Base-by-base conservation (phyloP, 2,113 vertebrate genomes). In the Leucoraja erinaceus region DNA sequence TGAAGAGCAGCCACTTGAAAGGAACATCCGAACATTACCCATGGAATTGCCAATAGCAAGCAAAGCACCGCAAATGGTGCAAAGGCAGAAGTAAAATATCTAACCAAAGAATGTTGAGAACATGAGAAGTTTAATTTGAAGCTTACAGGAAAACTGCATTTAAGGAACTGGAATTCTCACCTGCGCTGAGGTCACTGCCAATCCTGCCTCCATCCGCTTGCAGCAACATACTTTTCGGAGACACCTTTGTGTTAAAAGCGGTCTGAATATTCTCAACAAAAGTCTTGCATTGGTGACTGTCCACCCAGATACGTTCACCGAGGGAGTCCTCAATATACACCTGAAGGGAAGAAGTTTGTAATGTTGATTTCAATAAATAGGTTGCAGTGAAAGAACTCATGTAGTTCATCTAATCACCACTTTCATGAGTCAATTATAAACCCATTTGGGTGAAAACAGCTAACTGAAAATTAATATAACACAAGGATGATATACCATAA, bases 191-290 rank as follows among this genome's bases (percentile, higher is more conserved):
- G 93, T 99, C 99, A 0, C 98, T 98, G 2, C 96, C 96, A 0
- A 97, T 94, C 5, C 98, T 97, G 0, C 97, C 97, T 0, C 95
- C 96, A 92, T 99, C 98, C 3, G 97, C 97, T 94, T 99, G 99
- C 74, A 99, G 94, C 33, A 99, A 95, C 97, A 99, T 98, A 86
- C 97, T 99, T 95, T 98, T 99, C 0, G 99, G 99, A 25, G 99
- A 98, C 97, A 98, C 98, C 95, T 97, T 99, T 14, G 99, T 99
- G 93, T 97, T 97, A 94, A 99, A 99, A 0, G 99, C 99, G 0
- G 99, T 99, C 94, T 99, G 99, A 94, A 99, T 97, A 94, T 99
- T 99, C 93, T 99, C 99, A 93, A 99, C 98, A 93, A 99, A 99
- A 0, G 96, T 97, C 95, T 98, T 99, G 95, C 99, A 99, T 95